A percentile compares a stretch with the other conserved stretches of the same genome.
Conservation (phyloP, 2,113 vertebrate genomes). For the Meriones unguiculatus region DNA sequence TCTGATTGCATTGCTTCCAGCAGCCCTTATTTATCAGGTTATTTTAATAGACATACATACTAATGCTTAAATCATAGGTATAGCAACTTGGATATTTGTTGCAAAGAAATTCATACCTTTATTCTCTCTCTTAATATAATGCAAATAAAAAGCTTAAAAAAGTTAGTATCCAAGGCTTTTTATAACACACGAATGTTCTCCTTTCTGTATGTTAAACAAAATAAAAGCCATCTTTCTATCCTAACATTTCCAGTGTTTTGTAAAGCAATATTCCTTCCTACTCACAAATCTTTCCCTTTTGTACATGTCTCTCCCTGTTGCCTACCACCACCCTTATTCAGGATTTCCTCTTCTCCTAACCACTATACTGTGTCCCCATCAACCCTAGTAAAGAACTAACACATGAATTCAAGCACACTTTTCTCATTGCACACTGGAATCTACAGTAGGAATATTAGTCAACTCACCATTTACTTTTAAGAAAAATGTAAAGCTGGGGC, state of each 20-base stretch:
- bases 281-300: accelerated
- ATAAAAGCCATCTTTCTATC: background rate
- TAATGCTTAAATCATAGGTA: background rate
- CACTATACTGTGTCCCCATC: background rate
- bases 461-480: background rate
- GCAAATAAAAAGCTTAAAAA: background rate
- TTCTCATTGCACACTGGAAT: background rate
- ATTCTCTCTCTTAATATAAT: background rate
- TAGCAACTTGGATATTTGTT: background rate
- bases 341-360: background rate
- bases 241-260: background rate
- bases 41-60: background rate
- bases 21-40: background rate
- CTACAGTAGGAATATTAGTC: background rate
- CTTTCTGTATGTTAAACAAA: background rate
- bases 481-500: background rate
- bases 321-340: background rate
- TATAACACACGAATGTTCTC: background rate
- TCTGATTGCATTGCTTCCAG: background rate
- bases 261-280: background rate
- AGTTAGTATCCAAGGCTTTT: background rate
- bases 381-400: background rate
- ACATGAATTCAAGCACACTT: accelerated
- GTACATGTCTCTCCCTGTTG: background rate
- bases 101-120: background rate